Base-by-base conservation (phyloP, 2,797 vertebrate genomes). In the Prunella strophiata region DNA sequence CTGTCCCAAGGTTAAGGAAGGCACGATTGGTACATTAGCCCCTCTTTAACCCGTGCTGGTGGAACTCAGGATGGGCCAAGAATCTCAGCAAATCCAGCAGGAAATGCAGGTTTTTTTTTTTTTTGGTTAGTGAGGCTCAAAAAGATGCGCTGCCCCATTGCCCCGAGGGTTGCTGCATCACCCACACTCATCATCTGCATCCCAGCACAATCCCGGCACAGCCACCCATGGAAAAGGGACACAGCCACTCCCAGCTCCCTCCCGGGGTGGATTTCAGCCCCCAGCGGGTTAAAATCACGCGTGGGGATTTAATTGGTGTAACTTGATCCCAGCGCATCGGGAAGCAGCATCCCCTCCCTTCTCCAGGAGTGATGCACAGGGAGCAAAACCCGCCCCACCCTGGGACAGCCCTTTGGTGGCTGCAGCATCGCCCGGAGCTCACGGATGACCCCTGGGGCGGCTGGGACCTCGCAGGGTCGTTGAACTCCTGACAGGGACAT, bases 91-190 rank as follows among this genome's bases (percentile, higher is more conserved):
- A 70, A 86, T 30, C 10, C 29, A 7, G 38, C 42, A 79, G 13
- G 36, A 86, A 75, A 58, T 18, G 26, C 5, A 2, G 3, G 4
- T 8, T 63, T 23, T 10, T 9, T 21, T 10, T 34, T 34, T 34
- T 0, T 29, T 59, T 38, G 1, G 8, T 70, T 54, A 52, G 18
- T 0, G 3, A 67, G n/a, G 32, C 75, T 55, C 23, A 27, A 10
- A 63, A 51, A 34, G 13, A 36, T n/a, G 34, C 0, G 0, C 34
- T 68, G 43, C 32, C 26, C 40, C 66, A 11, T 15, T 16, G 11
- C 17, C 26, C 23, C 7, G 0, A 17, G 36, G 43, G 50, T 40
- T 86, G 38, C 34, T 51, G 45, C 51, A 57, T 38, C 77, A 21
- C 36, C 91, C 26, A 30, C 30, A 25, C 51, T 15, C 52, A 42